Evolutionary conservation across 2,888 invertebrate genomes (phyloP).

Genomic region (Invenusta paracnida): DNA sequence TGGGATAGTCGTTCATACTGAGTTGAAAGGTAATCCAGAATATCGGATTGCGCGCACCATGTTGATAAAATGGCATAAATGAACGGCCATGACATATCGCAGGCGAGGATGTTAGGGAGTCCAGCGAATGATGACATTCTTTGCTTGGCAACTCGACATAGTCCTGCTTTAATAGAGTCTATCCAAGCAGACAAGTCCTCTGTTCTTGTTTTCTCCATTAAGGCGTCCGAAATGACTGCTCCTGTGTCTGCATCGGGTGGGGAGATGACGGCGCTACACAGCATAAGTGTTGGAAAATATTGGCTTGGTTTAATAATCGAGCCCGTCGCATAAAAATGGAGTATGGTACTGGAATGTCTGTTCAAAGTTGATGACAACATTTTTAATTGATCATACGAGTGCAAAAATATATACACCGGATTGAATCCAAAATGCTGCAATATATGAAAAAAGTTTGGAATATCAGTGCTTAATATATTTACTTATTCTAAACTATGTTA

Average conservation of each 20-base stretch:
- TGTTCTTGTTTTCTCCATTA: neutral
- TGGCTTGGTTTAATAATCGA: neutral
- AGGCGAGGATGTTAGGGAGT: neutral
- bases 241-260: neutral
- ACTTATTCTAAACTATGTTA: no score
- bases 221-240: neutral
- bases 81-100: neutral
- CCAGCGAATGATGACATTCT: neutral
- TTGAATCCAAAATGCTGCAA: neutral
- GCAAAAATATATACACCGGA: neutral
- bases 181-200: neutral
- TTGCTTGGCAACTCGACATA: neutral
- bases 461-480: no score
- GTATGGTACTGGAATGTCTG: neutral
- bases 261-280: neutral
- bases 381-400: neutral
- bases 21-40: neutral
- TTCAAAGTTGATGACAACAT: neutral
- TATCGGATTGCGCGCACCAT: neutral
- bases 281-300: neutral
- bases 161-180: neutral
- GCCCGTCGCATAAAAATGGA: neutral
- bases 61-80: neutral
- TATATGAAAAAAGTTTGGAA: no score
- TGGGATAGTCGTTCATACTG: neutral